Evolutionary conservation across 2,113 vertebrate genomes (phyloP), one percentile per base, ranked within the genome.

Genomic region (Paracyprichromis sp.): DNA sequence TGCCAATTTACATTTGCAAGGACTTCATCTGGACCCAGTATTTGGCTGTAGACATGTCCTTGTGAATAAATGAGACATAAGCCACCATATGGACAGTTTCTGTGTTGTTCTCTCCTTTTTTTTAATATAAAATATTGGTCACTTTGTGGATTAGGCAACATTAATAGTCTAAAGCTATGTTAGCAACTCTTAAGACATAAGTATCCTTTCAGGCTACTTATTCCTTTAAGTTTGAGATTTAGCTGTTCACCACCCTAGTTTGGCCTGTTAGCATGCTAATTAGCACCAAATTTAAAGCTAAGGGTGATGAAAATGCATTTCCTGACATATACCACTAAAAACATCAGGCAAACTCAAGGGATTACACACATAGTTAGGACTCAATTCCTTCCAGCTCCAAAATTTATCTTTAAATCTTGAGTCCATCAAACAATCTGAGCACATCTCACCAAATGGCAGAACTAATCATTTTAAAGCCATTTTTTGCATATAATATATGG

Each of bases 1-100:
- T 63, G 85, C 85, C 76, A 83, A 96, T 97, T 96, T 96, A 94
- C 96, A 97, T 97, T 95, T 96, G 95, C 94, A 97, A 96, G 94
- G 94, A 94, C 90, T 93, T 95, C 85, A 90, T 89, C 90, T 90
- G 88, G 66, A 17, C 59, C 61, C 83, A 90, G 89, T 73, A 87
- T 80, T 24, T 80, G 54, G 43, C 84, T 82, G 88, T 45, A 71
- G 63, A 47, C 73, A 13, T 79, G 56, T 36, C 24, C 61, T 71
- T 45, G 71, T 86, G 26, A 53, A 63, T 31, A 73, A 59, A 52
- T 38, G 52, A 80, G 78, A 69, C 53, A 81, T 45, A 83, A 80
- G 73, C 40, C 59, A 53, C 52, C 56, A 82, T 50, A 88, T 69
- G 29, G 40, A 87, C 21, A 59, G 7, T 16, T 61, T 85, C 9